Conservation (phyloP, 2,888 invertebrate genomes). For the Platynereis dumerilii region DNA sequence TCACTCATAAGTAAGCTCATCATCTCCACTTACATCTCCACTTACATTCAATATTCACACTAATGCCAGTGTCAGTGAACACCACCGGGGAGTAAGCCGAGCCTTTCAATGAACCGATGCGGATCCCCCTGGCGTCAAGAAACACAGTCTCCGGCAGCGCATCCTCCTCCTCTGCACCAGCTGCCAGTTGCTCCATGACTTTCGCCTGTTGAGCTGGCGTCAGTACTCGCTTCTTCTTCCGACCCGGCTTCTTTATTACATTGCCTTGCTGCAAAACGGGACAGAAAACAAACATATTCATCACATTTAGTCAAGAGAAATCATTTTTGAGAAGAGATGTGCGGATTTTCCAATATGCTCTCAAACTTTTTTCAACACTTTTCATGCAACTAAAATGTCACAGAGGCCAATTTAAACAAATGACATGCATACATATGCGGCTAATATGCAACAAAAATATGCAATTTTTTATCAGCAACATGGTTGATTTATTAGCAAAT, state of each 20-base stretch:
- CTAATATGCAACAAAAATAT: too few relatives aligned
- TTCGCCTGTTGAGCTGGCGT: background rate
- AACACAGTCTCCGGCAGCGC: constrained; percentile 10
- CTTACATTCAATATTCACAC: constrained; percentile 45
- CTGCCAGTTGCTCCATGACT: background rate
- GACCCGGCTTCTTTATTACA: background rate
- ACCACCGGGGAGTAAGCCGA: constrained; percentile 76
- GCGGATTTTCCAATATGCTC: too few relatives aligned
- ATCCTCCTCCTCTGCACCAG: background rate
- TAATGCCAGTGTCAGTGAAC: constrained; percentile 64
- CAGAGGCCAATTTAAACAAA: too few relatives aligned
- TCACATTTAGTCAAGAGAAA: too few relatives aligned
- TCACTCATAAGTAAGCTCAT: background rate
- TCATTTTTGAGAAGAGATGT: too few relatives aligned
- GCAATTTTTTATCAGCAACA: too few relatives aligned
- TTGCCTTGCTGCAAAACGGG: constrained; percentile 2
- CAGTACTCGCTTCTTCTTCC: background rate
- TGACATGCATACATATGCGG: too few relatives aligned
- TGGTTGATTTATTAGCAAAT: too few relatives aligned
- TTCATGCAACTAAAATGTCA: too few relatives aligned
- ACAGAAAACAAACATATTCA: too few relatives aligned
- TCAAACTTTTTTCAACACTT: too few relatives aligned
- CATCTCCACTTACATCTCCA: constrained; percentile 56
- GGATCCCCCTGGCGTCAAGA: constrained; percentile 76
- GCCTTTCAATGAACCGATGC: constrained; percentile 85